Conservation (phyloP, 1,140 invertebrate genomes). For the Tetramorium parvispinum region DNA sequence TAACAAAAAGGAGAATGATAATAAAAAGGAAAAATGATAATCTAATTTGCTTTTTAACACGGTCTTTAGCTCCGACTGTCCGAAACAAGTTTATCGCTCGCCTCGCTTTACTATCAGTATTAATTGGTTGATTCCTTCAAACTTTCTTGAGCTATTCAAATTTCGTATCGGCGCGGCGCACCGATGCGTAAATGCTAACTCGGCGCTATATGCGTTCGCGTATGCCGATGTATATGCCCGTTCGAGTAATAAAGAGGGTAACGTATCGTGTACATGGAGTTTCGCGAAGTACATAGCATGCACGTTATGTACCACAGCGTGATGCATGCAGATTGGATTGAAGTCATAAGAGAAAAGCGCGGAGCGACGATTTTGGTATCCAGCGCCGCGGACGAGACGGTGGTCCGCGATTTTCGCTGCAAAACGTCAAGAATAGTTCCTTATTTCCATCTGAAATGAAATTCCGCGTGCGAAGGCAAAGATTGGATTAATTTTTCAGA, state of each 20-base stretch:
- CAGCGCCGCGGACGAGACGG: background rate
- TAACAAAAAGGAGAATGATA: background rate
- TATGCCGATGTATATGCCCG: constrained; percentile 3
- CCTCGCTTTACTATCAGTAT: background rate
- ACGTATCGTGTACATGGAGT: constrained; percentile 33
- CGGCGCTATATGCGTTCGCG: background rate
- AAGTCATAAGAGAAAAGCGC: constrained; percentile 52
- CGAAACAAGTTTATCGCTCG: background rate
- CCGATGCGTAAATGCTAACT: constrained; percentile 41
- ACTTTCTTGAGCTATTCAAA: background rate
- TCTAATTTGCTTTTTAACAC: background rate
- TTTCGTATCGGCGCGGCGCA: constrained; percentile 7
- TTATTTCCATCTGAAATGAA: background rate
- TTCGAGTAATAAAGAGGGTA: constrained; percentile 47
- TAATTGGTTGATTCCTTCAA: background rate
- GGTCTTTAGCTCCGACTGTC: background rate
- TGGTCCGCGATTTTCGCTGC: background rate
- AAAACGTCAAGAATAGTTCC: background rate
- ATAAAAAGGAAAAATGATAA: background rate
- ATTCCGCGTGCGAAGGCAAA: background rate
- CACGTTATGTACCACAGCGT: constrained; percentile 8
- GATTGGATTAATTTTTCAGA: background rate
- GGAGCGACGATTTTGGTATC: background rate
- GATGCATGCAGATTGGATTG: constrained; percentile 57
- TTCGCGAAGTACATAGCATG: background rate